Evolutionary conservation across 2,113 vertebrate genomes (phyloP), one percentile per base, ranked within the genome.

Genomic region (Pedionomus torquatus): DNA sequence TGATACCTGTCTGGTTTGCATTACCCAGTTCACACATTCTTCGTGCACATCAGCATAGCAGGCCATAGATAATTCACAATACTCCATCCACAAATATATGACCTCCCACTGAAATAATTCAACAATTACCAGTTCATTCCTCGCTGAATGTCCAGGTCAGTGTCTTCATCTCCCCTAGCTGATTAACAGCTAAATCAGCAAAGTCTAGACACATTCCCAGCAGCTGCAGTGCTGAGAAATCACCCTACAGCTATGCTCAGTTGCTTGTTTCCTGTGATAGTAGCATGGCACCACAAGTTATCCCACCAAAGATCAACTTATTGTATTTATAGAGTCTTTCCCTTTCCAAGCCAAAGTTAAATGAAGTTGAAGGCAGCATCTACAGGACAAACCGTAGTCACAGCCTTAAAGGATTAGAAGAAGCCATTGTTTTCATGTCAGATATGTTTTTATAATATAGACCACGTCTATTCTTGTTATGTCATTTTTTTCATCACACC

Each of bases 381-480:
- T 68, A 63, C 26, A 49, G 81, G 61, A 80, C 64, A 87, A 55
- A 65, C 82, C 70, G 4, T 76, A 77, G 87, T 25, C 69, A 23
- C 76, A 89, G 81, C 90, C 83, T 89, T 68, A 68, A 35, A 94
- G 79, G 17, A 39, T 85, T 87, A 92, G 33, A 76, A 87, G 39
- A 65, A 91, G 60, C 80, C 94, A 96, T 91, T 91, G 82, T 86
- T 94, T 93, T 83, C 69, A 75, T 76, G 61, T 89, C 52, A 85
- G 60, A 83, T 21, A 43, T 96, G 95, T 96, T 97, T 69, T 91
- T 96, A 71, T 76, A 96, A 94, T 85, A 72, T 35, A 68, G 61
- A 86, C 80, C 90, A 91, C 37, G 71, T 63, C 83, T 95, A 61
- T 86, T 75, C 83, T 65, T 83, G 81, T 95, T 76, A 51, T 87